These are phyloP conservation scores for Sparus aurata DNA, from an alignment of 2,797 vertebrate species.

Conservation along the genomic window DNA sequence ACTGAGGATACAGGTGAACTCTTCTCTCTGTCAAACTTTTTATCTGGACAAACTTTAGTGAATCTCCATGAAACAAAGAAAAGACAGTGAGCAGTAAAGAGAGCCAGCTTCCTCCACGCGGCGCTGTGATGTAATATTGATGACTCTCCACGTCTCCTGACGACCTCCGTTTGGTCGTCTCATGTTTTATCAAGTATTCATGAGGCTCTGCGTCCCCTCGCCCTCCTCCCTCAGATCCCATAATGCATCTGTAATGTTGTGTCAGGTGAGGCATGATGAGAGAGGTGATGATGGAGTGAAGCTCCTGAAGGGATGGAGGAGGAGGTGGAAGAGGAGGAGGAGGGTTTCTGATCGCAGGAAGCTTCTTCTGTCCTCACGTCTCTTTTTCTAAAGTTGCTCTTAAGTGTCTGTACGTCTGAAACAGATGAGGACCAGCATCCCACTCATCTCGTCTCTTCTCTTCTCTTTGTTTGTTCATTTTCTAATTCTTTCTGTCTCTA, in stretches of 20 bases:
- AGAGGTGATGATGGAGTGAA: constrained; percentile 54
- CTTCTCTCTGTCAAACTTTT: constrained; percentile 26
- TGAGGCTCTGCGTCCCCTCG: constrained; percentile 61
- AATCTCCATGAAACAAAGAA: constrained; percentile 52
- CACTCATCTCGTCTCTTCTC: too few relatives aligned
- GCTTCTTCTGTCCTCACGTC: constrained; percentile 9
- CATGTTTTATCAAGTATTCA: constrained; percentile 86
- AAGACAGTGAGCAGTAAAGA: constrained; percentile 9
- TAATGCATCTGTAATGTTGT: constrained; percentile 83
- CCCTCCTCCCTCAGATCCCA: constrained; percentile 74
- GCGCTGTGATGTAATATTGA: constrained; percentile 82
- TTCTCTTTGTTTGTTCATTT: too few relatives aligned
- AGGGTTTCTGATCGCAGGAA: constrained; percentile 34
- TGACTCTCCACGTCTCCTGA: constrained; percentile 77
- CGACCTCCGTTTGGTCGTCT: constrained; percentile 83
- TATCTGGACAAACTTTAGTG: constrained; percentile 50
- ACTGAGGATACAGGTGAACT: constrained; percentile 29
- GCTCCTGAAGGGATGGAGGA: constrained; percentile 52
- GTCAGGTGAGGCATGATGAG: constrained; percentile 74
- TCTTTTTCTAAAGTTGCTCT: constrained; percentile 21
- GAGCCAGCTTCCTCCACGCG: background rate
- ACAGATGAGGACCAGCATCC: background rate
- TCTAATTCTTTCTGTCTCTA: too few relatives aligned
- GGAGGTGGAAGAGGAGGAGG: constrained; percentile 31
- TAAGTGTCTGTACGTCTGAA: constrained; percentile 10